Evolutionary conservation across 2,797 vertebrate genomes (phyloP).

Genomic region (Neomorphus geoffroyi): DNA sequence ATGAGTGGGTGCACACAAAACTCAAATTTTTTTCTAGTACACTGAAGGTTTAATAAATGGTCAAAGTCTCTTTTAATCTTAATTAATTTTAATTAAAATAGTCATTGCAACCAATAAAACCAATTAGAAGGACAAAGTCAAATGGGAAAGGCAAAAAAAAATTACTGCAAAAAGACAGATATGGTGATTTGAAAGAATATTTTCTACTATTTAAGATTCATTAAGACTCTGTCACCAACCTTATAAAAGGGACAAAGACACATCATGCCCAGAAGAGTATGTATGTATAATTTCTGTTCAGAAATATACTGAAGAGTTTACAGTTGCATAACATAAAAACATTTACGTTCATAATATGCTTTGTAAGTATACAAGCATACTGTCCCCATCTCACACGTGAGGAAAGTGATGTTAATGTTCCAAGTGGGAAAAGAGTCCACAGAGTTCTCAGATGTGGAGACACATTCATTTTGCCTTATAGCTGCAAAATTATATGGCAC

Average conservation of each 20-base stretch:
- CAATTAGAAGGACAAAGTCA: constrained; percentile 21
- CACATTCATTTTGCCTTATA: background rate
- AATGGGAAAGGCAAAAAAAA: background rate
- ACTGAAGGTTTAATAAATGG: constrained; percentile 11
- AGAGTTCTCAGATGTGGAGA: background rate
- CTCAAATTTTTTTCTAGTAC: background rate
- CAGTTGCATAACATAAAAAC: background rate
- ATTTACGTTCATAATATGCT: background rate
- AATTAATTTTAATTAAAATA: too few relatives aligned
- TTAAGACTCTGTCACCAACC: background rate
- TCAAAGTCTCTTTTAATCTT: constrained; percentile 17
- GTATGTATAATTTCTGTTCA: background rate
- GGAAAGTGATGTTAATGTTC: background rate
- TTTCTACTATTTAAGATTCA: background rate
- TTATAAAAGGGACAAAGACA: background rate
- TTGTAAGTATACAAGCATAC: background rate
- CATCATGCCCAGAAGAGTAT: background rate
- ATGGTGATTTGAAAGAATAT: background rate
- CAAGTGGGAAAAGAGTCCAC: background rate
- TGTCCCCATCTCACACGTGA: background rate
- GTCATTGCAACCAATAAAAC: background rate
- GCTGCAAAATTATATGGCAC: background rate
- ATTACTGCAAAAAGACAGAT: background rate
- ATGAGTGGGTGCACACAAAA: background rate
- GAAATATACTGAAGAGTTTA: background rate